Conservation (phyloP, 2,797 vertebrate species). For the Heliangelus exortis region DNA sequence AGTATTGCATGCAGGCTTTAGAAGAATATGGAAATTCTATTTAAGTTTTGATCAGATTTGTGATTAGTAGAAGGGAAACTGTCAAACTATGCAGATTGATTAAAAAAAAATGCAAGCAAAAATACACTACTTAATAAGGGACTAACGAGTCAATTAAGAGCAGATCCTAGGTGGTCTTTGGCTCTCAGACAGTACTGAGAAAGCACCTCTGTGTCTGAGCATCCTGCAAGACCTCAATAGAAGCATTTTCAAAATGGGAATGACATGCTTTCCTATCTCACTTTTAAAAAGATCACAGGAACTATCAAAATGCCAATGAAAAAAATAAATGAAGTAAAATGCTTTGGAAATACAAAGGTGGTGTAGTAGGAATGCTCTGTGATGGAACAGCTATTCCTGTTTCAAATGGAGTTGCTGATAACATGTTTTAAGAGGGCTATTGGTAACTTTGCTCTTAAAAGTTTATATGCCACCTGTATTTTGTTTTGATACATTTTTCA, state of each 20-base stretch:
- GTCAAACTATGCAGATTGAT: background rate
- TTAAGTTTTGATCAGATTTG: background rate
- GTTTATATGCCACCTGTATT: background rate
- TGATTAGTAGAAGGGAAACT: background rate
- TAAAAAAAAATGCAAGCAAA: background rate
- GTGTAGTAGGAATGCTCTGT: background rate
- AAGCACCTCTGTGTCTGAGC: background rate
- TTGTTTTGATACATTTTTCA: constrained; percentile 28
- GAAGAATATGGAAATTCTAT: background rate
- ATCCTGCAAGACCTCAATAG: background rate
- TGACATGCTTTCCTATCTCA: background rate
- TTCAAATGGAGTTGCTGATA: background rate
- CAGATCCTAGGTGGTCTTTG: background rate
- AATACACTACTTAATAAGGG: background rate
- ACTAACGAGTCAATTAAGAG: background rate
- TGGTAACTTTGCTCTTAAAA: constrained; percentile 8
- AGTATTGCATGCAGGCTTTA: background rate
- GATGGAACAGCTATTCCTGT: background rate
- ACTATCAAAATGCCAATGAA: constrained; percentile 18
- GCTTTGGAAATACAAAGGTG: background rate
- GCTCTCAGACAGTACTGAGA: background rate
- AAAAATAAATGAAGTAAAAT: constrained; percentile 26
- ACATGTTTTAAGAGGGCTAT: background rate
- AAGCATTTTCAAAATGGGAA: background rate
- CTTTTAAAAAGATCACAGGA: background rate